Evolutionary conservation across 2,888 invertebrate species (phyloP).

Genomic region (Lasioglossum malachurum): DNA sequence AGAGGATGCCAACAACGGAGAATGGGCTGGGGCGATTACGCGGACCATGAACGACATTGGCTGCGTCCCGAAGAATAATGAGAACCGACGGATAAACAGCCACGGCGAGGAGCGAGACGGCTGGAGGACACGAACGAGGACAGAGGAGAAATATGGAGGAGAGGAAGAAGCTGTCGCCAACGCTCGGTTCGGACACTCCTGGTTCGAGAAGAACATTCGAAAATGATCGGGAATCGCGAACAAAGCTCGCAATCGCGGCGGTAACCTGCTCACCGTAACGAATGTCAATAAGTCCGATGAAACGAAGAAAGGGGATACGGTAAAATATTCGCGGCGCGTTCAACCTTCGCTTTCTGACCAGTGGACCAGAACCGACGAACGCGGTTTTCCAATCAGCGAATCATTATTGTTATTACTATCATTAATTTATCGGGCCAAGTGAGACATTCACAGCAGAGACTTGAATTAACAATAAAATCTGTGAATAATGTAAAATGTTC

Average conservation of each 20-base stretch:
- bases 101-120: neutral
- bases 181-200: neutral
- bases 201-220: neutral
- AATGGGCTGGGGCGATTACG: slow-evolving; percentile 38
- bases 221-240: neutral
- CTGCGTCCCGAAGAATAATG: slow-evolving; percentile 45
- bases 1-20: slow-evolving; percentile 28
- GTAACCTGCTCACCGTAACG: slow-evolving; percentile 24
- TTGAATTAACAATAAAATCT: neutral
- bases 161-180: slow-evolving; percentile 7
- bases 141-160: neutral
- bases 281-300: slow-evolving; percentile 31
- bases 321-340: slow-evolving; percentile 37
- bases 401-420: neutral
- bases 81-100: slow-evolving; percentile 38
- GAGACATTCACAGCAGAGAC: neutral
- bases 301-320: slow-evolving; percentile 6
- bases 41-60: slow-evolving; percentile 14
- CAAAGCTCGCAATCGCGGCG: neutral
- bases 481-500: neutral
- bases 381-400: neutral
- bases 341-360: neutral
- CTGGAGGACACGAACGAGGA: neutral
- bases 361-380: neutral
- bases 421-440: neutral